Base-by-base conservation (phyloP, 2,113 vertebrate species). In the Corynorhinus townsendii region DNA sequence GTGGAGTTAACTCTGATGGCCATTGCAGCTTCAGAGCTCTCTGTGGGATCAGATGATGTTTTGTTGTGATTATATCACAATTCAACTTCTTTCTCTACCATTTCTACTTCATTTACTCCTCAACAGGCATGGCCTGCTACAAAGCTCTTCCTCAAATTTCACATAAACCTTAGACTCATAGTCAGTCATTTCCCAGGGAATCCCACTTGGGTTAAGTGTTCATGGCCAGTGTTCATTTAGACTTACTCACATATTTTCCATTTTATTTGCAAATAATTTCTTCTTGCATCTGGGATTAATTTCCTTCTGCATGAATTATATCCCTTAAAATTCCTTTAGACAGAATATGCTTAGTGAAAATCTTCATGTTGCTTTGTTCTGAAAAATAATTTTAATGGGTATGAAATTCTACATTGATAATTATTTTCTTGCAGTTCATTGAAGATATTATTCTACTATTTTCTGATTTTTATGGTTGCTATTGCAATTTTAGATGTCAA, bases 231-330 rank as follows among this genome's bases (percentile, higher is more conserved):
- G 49, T 89, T 52, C 52, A 45, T 75, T 91, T 81, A 84, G 86
- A 54, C 19, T 80, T 77, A 76, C 16, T 22, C 24, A 38, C 3
- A 2, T 76, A 76, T 94, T 96, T 93, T 80, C 43, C 22, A 52
- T 88, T 94, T 94, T 86, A 71, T 86, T 89, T 91, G 59, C 30
- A 66, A 77, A 28, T 43, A 92, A 76, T 95, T 89, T 71, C 52
- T 84, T 92, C 66, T 69, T 87, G 16, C 30, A 33, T 85, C 33
- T 85, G 54, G 49, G 5, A 93, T 89, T 52, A 69, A 22, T 76
- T 66, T 89, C 14, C 75, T 82, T 89, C 69, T 66, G 19, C 17
- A 5, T 92, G 49, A 91, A 81, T 75, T 90, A 83, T 2, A 62
- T 77, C 11, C 22, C n/a, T 81, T 72, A 92, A 75, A 86, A 75